Percentiles rank a stretch among this genome's conserved stretches.
These are phyloP conservation scores for Physeter macrocephalus DNA, from an alignment of 2,113 vertebrate species.

Conservation along the genomic window DNA sequence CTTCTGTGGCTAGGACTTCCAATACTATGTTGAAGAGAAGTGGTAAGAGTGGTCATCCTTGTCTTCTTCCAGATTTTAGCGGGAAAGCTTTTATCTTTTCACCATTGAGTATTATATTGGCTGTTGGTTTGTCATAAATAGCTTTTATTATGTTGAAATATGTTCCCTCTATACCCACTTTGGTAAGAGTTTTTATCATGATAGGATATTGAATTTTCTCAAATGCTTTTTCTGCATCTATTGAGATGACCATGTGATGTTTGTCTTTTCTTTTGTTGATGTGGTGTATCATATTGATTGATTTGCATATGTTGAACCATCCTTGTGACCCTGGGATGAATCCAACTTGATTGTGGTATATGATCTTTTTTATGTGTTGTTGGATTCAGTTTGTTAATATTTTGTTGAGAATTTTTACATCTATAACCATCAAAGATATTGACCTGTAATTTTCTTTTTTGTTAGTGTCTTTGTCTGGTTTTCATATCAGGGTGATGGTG, in stretches of 20 bases:
- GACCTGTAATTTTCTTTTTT: not conserved
- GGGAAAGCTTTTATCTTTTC: not conserved
- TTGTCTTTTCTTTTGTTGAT: not conserved
- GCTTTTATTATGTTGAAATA: not conserved
- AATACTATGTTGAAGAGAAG: not conserved
- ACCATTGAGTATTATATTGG: not conserved
- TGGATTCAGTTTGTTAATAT: not conserved
- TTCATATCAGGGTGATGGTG: not conserved
- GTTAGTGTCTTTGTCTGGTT: not conserved
- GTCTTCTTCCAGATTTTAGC: not conserved
- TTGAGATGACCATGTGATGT: not conserved
- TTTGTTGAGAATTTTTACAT: not conserved
- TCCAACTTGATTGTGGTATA: not conserved
- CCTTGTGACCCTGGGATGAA: not conserved
- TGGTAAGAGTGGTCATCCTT: not conserved
- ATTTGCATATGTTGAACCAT: not conserved
- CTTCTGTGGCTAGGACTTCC: not conserved
- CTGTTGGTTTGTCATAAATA: not conserved
- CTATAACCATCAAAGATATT: not conserved
- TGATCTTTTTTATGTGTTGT: not conserved
- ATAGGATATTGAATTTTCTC: not conserved
- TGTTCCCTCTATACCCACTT: not conserved
- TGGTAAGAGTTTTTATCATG: not conserved
- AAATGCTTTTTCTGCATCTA: not conserved
- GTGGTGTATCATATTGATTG: not conserved